Evolutionary conservation across 2,797 vertebrate species (phyloP).

Genomic region (Etheostoma perlongum): DNA sequence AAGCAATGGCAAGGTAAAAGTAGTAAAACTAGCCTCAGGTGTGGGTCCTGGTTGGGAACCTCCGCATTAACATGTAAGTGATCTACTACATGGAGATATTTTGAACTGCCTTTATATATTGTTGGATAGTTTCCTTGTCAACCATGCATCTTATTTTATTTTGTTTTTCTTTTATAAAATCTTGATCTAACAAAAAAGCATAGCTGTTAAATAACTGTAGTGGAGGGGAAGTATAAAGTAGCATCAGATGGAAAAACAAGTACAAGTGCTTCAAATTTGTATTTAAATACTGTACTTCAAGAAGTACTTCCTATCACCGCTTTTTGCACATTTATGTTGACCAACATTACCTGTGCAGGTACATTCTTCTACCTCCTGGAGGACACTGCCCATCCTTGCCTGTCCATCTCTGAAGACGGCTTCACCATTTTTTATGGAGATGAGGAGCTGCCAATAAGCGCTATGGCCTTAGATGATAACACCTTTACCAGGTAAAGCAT

Average conservation of each 20-base stretch:
- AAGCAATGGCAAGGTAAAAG: neutral
- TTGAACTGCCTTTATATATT: neutral
- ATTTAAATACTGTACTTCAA: neutral
- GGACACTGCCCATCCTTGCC: conserved; percentile 91
- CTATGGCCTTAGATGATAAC: conserved; percentile 84
- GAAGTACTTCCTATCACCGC: neutral
- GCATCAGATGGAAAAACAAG: neutral
- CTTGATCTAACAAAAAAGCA: neutral
- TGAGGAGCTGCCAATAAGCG: conserved; percentile 84
- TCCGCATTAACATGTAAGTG: neutral
- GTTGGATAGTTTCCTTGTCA: neutral
- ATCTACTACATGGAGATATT: neutral
- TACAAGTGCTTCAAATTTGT: neutral
- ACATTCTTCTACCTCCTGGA: conserved; percentile 91
- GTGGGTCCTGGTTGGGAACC: neutral
- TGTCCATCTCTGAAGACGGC: conserved; percentile 92
- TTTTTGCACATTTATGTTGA: neutral
- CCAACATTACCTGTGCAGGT: conserved; percentile 77
- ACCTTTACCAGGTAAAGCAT: conserved; percentile 89
- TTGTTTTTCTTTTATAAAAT: neutral
- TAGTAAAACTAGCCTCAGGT: neutral
- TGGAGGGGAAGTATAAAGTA: neutral
- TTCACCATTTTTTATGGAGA: conserved; percentile 89
- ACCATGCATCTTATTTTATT: neutral
- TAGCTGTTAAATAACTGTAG: neutral